These are phyloP conservation scores for Pomacea maculata DNA, from an alignment of 1,140 invertebrate species.

Conservation along the genomic window DNA sequence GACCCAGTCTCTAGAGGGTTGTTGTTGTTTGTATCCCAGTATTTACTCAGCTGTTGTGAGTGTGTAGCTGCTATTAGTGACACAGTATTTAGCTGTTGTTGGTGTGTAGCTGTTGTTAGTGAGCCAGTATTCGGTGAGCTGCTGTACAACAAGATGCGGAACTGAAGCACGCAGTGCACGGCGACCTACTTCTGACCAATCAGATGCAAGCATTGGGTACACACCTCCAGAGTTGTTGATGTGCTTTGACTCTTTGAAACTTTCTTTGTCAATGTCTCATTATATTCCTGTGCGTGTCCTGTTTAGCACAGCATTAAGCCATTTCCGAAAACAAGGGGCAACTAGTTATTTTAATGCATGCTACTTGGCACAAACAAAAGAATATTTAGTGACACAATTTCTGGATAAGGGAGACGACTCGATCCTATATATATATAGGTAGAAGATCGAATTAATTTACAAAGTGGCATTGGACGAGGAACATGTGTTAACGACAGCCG, in stretches of 20 bases:
- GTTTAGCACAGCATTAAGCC: not conserved
- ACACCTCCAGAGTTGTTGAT: not conserved
- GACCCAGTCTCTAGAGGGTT: too few relatives aligned
- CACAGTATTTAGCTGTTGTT: not conserved
- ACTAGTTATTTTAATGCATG: not conserved
- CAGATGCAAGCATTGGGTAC: not conserved
- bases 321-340: not conserved
- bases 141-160: too few relatives aligned
- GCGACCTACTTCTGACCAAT: slow-evolving; percentile 1
- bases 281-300: not conserved
- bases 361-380: not conserved
- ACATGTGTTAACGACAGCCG: too few relatives aligned
- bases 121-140: too few relatives aligned
- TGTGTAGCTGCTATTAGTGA: too few relatives aligned
- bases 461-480: not conserved
- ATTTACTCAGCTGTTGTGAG: too few relatives aligned
- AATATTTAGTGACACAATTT: not conserved
- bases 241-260: not conserved
- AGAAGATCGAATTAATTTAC: not conserved
- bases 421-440: not conserved
- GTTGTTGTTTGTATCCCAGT: too few relatives aligned
- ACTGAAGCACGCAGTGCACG: not conserved
- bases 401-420: not conserved
- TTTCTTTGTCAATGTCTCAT: not conserved
- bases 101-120: not conserved